These are phyloP conservation scores for Ramazzottius varieornatus DNA, from an alignment of 2,888 invertebrate species.

Conservation along the genomic window DNA sequence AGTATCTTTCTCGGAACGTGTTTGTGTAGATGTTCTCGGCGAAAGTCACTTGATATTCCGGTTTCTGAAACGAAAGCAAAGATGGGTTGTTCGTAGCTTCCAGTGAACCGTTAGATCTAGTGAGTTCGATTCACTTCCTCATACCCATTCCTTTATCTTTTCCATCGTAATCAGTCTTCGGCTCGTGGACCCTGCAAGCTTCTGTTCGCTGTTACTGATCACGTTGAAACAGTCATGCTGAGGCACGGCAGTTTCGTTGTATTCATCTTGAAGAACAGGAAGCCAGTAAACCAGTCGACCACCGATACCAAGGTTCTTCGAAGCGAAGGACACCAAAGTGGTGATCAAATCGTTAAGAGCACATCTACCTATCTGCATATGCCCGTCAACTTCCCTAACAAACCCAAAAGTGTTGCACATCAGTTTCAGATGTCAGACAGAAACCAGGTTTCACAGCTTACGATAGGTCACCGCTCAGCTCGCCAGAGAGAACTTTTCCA, in stretches of 20 bases:
- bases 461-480: too few relatives aligned
- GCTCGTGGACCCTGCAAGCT: slow-evolving; percentile 48
- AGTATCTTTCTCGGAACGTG: slow-evolving; percentile 16
- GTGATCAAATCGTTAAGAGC: slow-evolving; percentile 48
- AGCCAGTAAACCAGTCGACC: slow-evolving; percentile 82
- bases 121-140: too few relatives aligned
- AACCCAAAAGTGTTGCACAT: too few relatives aligned
- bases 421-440: too few relatives aligned
- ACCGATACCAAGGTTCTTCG: slow-evolving; percentile 40
- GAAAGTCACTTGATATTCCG: slow-evolving; percentile 9
- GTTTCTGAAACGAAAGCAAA: too few relatives aligned
- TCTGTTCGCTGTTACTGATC: slow-evolving; percentile 63
- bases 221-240: slow-evolving; percentile 47
- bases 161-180: slow-evolving; percentile 59
- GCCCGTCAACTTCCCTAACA: slow-evolving; percentile 8
- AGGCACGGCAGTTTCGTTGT: slow-evolving; percentile 37
- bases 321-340: slow-evolving; percentile 60
- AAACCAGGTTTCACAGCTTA: too few relatives aligned
- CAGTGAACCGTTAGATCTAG: too few relatives aligned
- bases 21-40: slow-evolving; percentile 15
- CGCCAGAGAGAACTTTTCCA: too few relatives aligned
- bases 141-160: slow-evolving; percentile 33
- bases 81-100: too few relatives aligned
- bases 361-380: slow-evolving; percentile 28
- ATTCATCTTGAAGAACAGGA: slow-evolving; percentile 49